phyloP scores from a whole-genome alignment of 2,113 vertebrate genomes.

The Bubo scandiacus region DNA sequence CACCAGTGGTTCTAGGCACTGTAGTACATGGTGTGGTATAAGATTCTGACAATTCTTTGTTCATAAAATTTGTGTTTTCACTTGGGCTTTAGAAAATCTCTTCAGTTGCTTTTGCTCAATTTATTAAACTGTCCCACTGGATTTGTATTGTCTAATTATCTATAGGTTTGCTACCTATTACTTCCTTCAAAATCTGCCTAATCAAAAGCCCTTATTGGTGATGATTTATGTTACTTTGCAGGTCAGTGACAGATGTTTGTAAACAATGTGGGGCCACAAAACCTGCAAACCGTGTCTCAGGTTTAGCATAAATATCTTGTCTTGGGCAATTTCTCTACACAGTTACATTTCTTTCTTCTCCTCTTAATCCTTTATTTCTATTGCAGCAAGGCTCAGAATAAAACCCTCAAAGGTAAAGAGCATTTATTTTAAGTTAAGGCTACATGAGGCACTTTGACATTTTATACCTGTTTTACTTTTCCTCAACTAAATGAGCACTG shows the following conservation, averaged over 20 bases:
- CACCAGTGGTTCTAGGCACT: neutral
- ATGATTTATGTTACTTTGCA: neutral
- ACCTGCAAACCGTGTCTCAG: neutral
- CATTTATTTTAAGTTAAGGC: constrained; percentile 45
- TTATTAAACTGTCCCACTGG: neutral
- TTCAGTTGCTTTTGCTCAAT: neutral
- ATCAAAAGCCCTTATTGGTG: neutral
- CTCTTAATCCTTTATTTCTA: neutral
- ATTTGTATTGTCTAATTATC: neutral
- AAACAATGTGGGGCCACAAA: neutral
- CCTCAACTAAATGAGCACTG: constrained; percentile 22
- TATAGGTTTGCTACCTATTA: neutral
- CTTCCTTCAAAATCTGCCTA: neutral
- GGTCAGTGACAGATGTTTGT: neutral
- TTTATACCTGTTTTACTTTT: constrained; percentile 52
- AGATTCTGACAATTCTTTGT: neutral
- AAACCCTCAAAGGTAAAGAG: neutral
- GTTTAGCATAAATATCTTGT: neutral
- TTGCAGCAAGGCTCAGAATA: neutral
- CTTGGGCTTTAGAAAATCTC: neutral
- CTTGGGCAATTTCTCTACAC: neutral
- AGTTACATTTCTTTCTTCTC: neutral
- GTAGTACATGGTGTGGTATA: neutral
- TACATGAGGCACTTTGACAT: constrained; percentile 22
- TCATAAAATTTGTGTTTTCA: neutral